Evolutionary conservation across 2,888 invertebrate species (phyloP).

Genomic region (Sinohyriopsis cumingii): DNA sequence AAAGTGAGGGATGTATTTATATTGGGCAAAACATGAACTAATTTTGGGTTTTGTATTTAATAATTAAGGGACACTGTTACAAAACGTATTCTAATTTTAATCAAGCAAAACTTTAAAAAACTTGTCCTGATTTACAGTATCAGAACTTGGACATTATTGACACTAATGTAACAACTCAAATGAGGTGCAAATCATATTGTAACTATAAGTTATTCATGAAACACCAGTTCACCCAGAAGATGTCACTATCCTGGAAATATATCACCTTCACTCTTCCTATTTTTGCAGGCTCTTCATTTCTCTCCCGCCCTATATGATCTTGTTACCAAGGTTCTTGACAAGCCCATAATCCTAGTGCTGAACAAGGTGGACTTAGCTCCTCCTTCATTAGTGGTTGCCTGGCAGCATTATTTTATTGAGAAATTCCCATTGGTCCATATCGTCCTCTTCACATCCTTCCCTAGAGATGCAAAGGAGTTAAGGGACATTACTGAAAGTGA

Average conservation of each 20-base stretch:
- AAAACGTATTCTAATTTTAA: too few relatives aligned
- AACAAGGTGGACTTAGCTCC: constrained; percentile 95
- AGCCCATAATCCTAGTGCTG: constrained; percentile 88
- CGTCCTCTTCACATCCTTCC: constrained; percentile 88
- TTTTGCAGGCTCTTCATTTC: constrained; percentile 78
- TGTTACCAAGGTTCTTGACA: constrained; percentile 82
- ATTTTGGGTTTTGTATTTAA: too few relatives aligned
- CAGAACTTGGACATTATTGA: too few relatives aligned
- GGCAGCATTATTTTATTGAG: constrained; percentile 85
- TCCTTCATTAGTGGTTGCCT: constrained; percentile 85
- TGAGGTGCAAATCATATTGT: too few relatives aligned
- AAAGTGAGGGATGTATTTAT: too few relatives aligned
- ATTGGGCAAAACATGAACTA: too few relatives aligned
- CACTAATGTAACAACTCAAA: too few relatives aligned
- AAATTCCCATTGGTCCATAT: constrained; percentile 83
- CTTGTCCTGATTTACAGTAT: too few relatives aligned
- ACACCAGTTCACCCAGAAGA: background rate
- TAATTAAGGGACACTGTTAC: too few relatives aligned
- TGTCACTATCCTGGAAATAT: background rate
- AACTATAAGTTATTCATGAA: too few relatives aligned
- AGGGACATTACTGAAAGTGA: background rate
- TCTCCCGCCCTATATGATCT: constrained; percentile 90
- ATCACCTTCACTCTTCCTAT: constrained; percentile 1
- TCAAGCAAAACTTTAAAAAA: too few relatives aligned
- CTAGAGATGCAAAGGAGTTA: constrained; percentile 66